Percentiles rank a stretch among this genome's conserved stretches.
Evolutionary conservation across 2,888 invertebrate species (phyloP).

Genomic region (Lochmaea capreae): DNA sequence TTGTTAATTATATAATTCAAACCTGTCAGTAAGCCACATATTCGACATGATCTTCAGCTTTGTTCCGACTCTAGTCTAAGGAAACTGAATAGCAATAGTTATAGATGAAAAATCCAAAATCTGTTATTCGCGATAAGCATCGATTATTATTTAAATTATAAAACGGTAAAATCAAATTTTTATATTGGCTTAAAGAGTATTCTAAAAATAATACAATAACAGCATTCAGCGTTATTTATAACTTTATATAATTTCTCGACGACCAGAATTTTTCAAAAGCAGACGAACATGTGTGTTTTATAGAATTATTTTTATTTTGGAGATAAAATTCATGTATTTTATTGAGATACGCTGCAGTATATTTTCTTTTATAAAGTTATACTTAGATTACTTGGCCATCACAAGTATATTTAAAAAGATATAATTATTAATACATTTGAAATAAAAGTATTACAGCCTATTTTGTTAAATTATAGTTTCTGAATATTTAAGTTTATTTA

Average conservation of each 20-base stretch:
- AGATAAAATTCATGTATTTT: neutral
- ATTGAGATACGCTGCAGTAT: neutral
- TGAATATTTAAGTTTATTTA: too few species aligned
- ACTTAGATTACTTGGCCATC: neutral
- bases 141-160: neutral
- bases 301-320: constrained; percentile 12
- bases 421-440: too few species aligned
- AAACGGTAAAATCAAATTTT: neutral
- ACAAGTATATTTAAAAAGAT: neutral
- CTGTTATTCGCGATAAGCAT: neutral
- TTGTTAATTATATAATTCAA: too few species aligned
- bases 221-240: constrained; percentile 3
- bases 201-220: constrained; percentile 16
- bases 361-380: neutral
- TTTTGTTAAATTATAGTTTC: too few species aligned
- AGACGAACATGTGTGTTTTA: constrained; percentile 5
- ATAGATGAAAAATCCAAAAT: too few species aligned
- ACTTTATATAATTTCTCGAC: neutral
- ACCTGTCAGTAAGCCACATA: too few species aligned
- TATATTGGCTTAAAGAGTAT: neutral
- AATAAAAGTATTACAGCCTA: too few species aligned
- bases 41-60: too few species aligned
- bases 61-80: too few species aligned
- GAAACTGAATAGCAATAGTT: too few species aligned
- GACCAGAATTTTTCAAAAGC: neutral